Percentiles rank a stretch among this genome's conserved stretches.
These are phyloP conservation scores for Calliopum simillimum DNA, from an alignment of 2,888 invertebrate genomes.

Conservation along the genomic window DNA sequence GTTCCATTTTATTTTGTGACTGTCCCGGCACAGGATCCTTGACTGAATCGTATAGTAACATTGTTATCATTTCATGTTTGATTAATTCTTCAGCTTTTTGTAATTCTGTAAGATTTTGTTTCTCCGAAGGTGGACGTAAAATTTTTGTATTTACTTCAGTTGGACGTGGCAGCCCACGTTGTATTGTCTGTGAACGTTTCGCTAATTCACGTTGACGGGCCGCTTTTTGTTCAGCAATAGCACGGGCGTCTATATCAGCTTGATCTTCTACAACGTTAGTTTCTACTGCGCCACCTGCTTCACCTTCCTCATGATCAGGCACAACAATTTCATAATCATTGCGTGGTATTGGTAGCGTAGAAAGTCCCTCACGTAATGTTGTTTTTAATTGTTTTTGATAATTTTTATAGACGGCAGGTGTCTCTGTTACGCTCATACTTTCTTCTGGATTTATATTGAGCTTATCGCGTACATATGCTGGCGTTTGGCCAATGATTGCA, in stretches of 20 bases:
- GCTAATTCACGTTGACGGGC: slow-evolving; percentile 73
- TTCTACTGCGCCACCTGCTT: slow-evolving; percentile 63
- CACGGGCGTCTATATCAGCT: slow-evolving; percentile 83
- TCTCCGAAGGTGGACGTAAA: slow-evolving; percentile 80
- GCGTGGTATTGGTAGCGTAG: slow-evolving; percentile 86
- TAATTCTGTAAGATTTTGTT: slow-evolving; percentile 83
- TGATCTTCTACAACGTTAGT: slow-evolving; percentile 81
- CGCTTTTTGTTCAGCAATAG: slow-evolving; percentile 76
- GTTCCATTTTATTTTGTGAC: slow-evolving; percentile 67
- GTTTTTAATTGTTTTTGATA: slow-evolving; percentile 81
- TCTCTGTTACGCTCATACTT: slow-evolving; percentile 76
- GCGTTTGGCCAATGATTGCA: slow-evolving; percentile 66
- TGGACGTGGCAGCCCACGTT: slow-evolving; percentile 86
- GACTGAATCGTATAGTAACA: slow-evolving; percentile 91
- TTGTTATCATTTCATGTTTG: slow-evolving; percentile 95
- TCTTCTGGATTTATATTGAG: slow-evolving; percentile 95
- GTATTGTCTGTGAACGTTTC: slow-evolving; percentile 86
- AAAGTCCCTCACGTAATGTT: slow-evolving; percentile 81
- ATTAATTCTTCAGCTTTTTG: slow-evolving; percentile 97
- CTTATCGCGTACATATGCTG: slow-evolving; percentile 90
- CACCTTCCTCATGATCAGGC: slow-evolving; percentile 76
- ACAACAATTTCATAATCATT: slow-evolving; percentile 99
- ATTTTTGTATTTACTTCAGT: slow-evolving; percentile 87
- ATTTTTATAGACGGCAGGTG: slow-evolving; percentile 76
- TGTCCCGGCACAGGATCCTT: slow-evolving; percentile 76